These are phyloP conservation scores for Boloria selene DNA, from an alignment of 2,888 invertebrate genomes.

Conservation along the genomic window DNA sequence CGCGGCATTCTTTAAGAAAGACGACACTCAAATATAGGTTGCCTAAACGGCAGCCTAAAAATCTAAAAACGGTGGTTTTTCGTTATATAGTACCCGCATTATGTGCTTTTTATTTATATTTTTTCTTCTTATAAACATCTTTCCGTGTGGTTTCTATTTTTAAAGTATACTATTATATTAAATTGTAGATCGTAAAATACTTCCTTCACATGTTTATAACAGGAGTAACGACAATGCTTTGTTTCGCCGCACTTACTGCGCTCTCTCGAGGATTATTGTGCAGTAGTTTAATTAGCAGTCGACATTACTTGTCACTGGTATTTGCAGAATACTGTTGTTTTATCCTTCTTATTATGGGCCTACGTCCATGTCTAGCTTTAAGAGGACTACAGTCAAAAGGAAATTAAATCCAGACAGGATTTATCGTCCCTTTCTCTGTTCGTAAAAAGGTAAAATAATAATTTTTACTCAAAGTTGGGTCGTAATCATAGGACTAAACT, in stretches of 20 bases:
- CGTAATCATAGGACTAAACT: slow-evolving; percentile 37
- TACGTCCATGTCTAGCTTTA: slow-evolving; percentile 2
- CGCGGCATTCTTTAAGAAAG: slow-evolving; percentile 13
- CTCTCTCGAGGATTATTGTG: slow-evolving; percentile 4
- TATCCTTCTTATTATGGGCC: not conserved
- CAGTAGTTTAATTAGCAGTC: slow-evolving; percentile 14
- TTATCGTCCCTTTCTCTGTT: slow-evolving; percentile 5
- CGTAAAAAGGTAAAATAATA: slow-evolving; percentile 23
- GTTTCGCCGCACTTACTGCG: slow-evolving; percentile 1
- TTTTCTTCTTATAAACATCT: too few relatives aligned
- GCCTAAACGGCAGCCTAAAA: slow-evolving; percentile 17
- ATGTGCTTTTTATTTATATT: too few relatives aligned
- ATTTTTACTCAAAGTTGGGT: slow-evolving; percentile 29
- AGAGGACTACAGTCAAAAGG: not conserved
- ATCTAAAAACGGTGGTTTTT: not conserved
- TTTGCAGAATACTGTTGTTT: not conserved
- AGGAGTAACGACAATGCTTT: slow-evolving; percentile 7
- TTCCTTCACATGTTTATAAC: not conserved
- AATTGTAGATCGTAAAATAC: not conserved
- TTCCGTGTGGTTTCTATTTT: too few relatives aligned
- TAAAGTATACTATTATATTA: not conserved
- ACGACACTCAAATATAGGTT: slow-evolving; percentile 21
- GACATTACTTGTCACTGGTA: slow-evolving; percentile 7
- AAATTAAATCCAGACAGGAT: not conserved
- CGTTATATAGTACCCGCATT: too few relatives aligned